Conservation (phyloP, 2,113 vertebrate genomes). For the Axis porcinus region DNA sequence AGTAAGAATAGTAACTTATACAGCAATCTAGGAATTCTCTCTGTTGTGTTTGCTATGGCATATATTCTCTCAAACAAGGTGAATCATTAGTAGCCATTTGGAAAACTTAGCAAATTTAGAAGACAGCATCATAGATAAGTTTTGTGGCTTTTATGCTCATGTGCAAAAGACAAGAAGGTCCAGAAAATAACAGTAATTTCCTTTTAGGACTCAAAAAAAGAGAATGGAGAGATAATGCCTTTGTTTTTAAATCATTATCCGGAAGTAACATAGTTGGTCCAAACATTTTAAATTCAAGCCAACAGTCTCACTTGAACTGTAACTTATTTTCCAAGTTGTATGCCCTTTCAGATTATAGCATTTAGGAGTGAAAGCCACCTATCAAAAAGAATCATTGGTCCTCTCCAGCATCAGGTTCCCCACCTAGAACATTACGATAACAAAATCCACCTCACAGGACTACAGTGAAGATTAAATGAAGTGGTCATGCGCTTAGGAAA, state of each 20-base stretch:
- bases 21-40: background rate
- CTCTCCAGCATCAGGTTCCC: background rate
- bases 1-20: background rate
- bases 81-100: background rate
- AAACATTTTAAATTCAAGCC: background rate
- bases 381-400: background rate
- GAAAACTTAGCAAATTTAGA: conserved; percentile 27
- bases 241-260: background rate
- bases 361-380: background rate
- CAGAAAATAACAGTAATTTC: background rate
- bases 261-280: background rate
- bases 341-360: background rate
- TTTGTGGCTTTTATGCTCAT: background rate
- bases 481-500: background rate
- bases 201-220: background rate
- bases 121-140: background rate
- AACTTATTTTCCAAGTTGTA: background rate
- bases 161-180: background rate
- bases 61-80: background rate
- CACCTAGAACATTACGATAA: background rate
- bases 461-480: background rate
- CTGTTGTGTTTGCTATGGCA: background rate
- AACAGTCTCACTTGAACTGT: background rate
- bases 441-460: background rate
- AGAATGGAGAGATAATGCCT: background rate